Evolutionary conservation across 2,888 invertebrate species (phyloP), one percentile per base, ranked within the genome.

Genomic region (Acanthoscelides obtectus): DNA sequence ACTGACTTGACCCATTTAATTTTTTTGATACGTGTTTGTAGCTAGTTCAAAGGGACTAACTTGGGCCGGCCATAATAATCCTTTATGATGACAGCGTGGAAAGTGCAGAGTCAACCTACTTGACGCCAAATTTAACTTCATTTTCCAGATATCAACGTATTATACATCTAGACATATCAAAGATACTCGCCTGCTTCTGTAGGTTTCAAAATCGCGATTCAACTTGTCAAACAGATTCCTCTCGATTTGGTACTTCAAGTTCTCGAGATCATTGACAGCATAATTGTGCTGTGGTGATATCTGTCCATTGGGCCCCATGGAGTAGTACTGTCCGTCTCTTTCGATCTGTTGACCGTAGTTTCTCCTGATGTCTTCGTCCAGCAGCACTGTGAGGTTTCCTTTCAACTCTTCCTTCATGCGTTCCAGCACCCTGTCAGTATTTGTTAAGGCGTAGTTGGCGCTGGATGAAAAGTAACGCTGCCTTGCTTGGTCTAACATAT

Each of bases 341-440:
- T 79, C 75, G 22, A 80, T 75, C 76, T 84, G 84, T n/a, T 73
- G 78, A 2, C 84, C 84, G 72, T 84, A 85, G 25, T 81, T 79
- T 27, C 76, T 78, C 19, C 78, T 73, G 22, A 85, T 75, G 73
- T 83, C 79, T 25, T 81, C 80, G 64, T 85, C 79, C n/a, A 85
- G 73, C 1, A 78, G 72, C 66, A 76, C 76, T 4, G 83, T 84
- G 20, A 85, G 72, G 72, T 85, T 85, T 25, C 78, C 76, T 69
- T 78, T 77, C 22, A 85, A 71, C 68, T 85, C 82, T 19, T 81
- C 75, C 70, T 80, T 79, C 20, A 85, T 74, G 66, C 80, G 75
- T 22, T 83, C 78, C 21, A 84, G 75, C 66, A 83, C 77, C 12
- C 70, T 71, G 22, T 82, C 80, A 45, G 78, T 79, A 75, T 83